Evolutionary conservation across 2,797 vertebrate genomes (phyloP).

Genomic region (Sebastes diaconus): DNA sequence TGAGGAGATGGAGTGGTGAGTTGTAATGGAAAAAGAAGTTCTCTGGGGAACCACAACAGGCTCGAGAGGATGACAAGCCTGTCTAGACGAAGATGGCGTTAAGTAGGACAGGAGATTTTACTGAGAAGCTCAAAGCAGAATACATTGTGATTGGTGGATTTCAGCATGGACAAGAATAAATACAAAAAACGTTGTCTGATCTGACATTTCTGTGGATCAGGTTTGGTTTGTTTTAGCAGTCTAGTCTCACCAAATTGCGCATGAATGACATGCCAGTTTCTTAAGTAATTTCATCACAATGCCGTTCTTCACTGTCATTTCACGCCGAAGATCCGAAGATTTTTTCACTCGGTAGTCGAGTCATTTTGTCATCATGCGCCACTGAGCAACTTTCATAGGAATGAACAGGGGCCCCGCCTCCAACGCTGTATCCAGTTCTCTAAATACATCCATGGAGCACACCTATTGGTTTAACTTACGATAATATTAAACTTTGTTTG

Average conservation of each 20-base stretch:
- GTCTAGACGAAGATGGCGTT: not conserved
- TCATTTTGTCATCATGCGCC: too few relatives aligned
- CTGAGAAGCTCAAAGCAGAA: not conserved
- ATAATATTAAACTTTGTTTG: too few relatives aligned
- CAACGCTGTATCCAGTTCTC: too few relatives aligned
- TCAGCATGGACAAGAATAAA: not conserved
- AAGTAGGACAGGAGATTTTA: conserved; percentile 11
- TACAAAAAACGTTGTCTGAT: rapidly evolving
- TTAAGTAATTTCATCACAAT: not conserved
- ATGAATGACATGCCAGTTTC: not conserved
- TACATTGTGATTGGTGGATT: not conserved
- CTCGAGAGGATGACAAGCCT: not conserved
- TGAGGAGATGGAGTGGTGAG: not conserved
- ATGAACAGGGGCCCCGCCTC: too few relatives aligned
- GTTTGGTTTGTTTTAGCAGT: not conserved
- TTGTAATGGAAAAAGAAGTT: not conserved
- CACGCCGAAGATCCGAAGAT: too few relatives aligned
- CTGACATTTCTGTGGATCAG: not conserved
- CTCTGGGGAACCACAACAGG: not conserved
- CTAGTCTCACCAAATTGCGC: not conserved
- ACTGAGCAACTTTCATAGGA: too few relatives aligned
- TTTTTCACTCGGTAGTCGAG: too few relatives aligned
- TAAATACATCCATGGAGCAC: rapidly evolving
- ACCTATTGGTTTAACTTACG: too few relatives aligned
- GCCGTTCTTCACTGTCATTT: not conserved